These are phyloP conservation scores for Acanthosoma haemorrhoidale DNA, from an alignment of 2,888 invertebrate species.

Conservation along the genomic window DNA sequence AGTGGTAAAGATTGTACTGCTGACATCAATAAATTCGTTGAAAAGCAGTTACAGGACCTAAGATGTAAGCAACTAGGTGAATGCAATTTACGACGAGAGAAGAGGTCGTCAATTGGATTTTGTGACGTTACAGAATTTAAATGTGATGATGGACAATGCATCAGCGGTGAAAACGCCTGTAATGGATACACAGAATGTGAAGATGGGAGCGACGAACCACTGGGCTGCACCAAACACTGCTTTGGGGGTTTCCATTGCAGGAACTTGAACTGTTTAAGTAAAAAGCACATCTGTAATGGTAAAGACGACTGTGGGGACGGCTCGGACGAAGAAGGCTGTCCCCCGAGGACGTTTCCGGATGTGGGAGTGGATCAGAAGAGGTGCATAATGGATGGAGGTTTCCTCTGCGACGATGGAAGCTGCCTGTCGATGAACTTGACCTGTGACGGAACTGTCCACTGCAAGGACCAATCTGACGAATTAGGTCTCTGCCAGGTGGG, in stretches of 20 bases:
- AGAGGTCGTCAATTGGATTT: too few species aligned
- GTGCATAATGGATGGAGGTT: not conserved
- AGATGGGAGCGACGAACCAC: not conserved
- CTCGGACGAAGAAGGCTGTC: not conserved
- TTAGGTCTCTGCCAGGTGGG: not conserved
- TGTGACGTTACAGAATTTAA: too few species aligned
- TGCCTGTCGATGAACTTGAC: not conserved
- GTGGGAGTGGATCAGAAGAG: not conserved
- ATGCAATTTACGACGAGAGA: too few species aligned
- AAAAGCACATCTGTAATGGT: not conserved
- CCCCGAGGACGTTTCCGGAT: rapidly evolving
- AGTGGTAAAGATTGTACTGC: too few species aligned
- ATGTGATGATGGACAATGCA: not conserved
- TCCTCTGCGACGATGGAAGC: not conserved
- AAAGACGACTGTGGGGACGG: not conserved
- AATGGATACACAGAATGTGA: not conserved
- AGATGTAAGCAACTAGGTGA: too few species aligned
- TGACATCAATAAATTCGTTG: too few species aligned
- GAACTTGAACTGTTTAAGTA: not conserved
- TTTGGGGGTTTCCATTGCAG: not conserved
- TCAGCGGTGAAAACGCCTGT: not conserved
- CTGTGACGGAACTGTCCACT: not conserved
- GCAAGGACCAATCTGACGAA: not conserved
- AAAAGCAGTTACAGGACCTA: too few species aligned
- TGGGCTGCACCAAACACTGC: not conserved